Evolutionary conservation across 2,888 invertebrate genomes (phyloP), one percentile per base, ranked within the genome.

Genomic region (Acleris holmiana): DNA sequence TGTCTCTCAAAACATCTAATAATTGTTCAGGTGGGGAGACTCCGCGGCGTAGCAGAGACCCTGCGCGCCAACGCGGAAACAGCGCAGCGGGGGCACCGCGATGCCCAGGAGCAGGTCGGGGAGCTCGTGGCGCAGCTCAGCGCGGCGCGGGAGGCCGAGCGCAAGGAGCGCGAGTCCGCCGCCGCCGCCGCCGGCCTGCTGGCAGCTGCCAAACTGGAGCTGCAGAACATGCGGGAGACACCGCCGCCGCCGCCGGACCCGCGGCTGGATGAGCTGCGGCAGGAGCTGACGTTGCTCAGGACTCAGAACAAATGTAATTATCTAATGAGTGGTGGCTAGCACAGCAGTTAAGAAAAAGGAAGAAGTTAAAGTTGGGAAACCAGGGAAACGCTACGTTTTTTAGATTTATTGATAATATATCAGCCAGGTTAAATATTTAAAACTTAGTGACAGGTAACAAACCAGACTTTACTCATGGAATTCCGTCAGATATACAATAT

Each of bases 221-320:
- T 96, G 71, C 95, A 95, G 81, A 87, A 93, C 64, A 84, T 95
- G 70, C 91, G 95, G 61, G 93, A 94, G n/a, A 96, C 95, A 77
- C 86, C 90, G 13, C 91, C 93, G 5, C 93, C 92, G 66, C 96
- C 96, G 51, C 96, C 96, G 71, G 94, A 95, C 68, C 94, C 96
- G 68, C 94, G 96, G 79, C 93, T 96, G 67, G 96, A 96, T 72
- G 97, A 97, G 80, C 90, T 97, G 69, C 95, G 95, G 82, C 94
- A 94, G 74, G 96, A 97, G 85, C 93, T 98, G 69, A 93, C 94
- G 58, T 89, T 94, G 73, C 93, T 98, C 71, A 93, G 96, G 75
- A 94, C 95, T 58, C 95, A 95, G 79, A 97, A 97, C 83, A 95
- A 95, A 91, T 94, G 96, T 96, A 85, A 81, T 91, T 80, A 8